Percentiles rank a stretch among this genome's conserved stretches.
These are phyloP conservation scores for Dendronephthya gigantea DNA, from an alignment of 64 coral and sea anemone species.

Conservation along the genomic window DNA sequence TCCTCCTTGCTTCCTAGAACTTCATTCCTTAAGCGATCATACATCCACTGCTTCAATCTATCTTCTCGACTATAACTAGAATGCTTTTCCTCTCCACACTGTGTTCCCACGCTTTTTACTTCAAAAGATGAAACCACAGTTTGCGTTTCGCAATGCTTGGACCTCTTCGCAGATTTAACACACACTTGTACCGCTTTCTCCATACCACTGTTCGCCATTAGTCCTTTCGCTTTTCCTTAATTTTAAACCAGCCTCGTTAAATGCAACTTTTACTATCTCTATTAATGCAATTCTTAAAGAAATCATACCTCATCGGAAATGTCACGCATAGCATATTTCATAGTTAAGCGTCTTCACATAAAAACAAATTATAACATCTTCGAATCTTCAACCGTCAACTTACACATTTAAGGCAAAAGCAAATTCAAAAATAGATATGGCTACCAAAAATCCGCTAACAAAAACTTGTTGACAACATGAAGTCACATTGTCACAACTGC, in stretches of 20 bases:
- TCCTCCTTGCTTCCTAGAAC: conserved; percentile 1
- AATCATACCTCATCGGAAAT: background rate
- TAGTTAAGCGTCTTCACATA: background rate
- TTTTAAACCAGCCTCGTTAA: background rate
- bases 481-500: conserved; percentile 17
- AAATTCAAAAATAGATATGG: conserved; percentile 4
- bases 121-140: conserved; percentile 11
- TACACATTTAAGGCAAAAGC: background rate
- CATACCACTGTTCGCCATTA: too few species aligned
- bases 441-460: background rate
- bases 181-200: background rate
- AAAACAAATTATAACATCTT: background rate
- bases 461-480: conserved; percentile 26
- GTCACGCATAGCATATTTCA: background rate
- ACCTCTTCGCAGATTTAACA: background rate
- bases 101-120: too few species aligned
- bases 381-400: background rate
- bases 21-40: background rate
- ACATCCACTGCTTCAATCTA: background rate
- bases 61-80: background rate
- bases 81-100: background rate
- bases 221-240: too few species aligned
- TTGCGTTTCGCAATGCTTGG: background rate
- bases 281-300: background rate
- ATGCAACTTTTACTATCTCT: background rate